A percentile compares a stretch with the other conserved stretches of the same genome.
Conservation (phyloP, 2,888 invertebrate genomes). For the Drosophila robusta region DNA sequence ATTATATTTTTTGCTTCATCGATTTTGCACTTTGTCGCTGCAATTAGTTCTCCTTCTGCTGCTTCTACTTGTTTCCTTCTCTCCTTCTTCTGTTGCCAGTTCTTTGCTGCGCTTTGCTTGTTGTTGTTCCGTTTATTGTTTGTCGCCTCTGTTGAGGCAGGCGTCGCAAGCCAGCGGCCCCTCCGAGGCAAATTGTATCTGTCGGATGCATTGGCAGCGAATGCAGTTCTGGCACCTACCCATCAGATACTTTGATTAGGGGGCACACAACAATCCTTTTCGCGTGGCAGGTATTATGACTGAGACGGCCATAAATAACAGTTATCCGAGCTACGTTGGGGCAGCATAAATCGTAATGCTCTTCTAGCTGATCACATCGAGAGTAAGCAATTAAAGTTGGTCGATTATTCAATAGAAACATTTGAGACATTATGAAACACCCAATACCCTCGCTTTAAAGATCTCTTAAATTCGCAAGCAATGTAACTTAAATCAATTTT, state of each 20-base stretch:
- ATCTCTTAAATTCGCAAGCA: too few relatives aligned
- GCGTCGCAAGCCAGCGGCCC: conserved; percentile 28
- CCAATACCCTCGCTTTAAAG: background rate
- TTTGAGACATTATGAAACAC: background rate
- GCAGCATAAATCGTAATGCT: conserved; percentile 16
- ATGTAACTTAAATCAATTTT: too few relatives aligned
- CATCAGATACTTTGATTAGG: conserved; percentile 61
- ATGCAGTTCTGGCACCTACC: conserved; percentile 50
- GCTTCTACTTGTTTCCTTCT: conserved; percentile 12
- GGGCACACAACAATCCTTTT: conserved; percentile 2
- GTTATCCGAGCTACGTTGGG: conserved; percentile 19
- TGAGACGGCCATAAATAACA: conserved; percentile 20
- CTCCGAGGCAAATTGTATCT: conserved; percentile 41
- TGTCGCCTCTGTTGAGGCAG: conserved; percentile 53
- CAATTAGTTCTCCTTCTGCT: conserved; percentile 70
- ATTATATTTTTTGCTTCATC: conserved; percentile 74
- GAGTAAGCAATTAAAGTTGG: conserved; percentile 12
- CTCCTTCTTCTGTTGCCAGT: conserved; percentile 9
- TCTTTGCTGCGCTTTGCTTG: conserved; percentile 28
- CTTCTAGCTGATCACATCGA: background rate
- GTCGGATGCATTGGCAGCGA: conserved; percentile 20
- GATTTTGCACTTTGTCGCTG: conserved; percentile 80
- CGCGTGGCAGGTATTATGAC: conserved; percentile 15
- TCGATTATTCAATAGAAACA: conserved; percentile 2
- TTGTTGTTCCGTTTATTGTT: conserved; percentile 39